A percentile compares a stretch with the other conserved stretches of the same genome.
phyloP scores from a whole-genome alignment of 2,797 vertebrate genomes.

The Notolepis coatsorum region DNA sequence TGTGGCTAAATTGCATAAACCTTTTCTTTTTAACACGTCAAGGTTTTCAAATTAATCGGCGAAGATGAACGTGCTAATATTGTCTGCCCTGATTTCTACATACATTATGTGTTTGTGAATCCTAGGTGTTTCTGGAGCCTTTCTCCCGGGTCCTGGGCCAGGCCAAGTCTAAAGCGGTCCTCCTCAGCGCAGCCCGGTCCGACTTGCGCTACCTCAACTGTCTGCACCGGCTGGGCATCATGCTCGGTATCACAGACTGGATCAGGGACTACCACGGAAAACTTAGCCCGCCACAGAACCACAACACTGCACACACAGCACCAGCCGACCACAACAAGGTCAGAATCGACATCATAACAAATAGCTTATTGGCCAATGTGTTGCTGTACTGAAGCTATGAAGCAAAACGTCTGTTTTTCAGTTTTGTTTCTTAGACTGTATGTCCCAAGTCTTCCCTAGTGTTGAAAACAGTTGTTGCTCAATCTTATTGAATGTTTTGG shows the following conservation, averaged over 20 bases:
- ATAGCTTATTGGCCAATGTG: background rate
- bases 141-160: conserved; percentile 81
- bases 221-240: conserved; percentile 81
- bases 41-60: too few species aligned
- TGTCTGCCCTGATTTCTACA: too few species aligned
- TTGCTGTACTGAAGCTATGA: background rate
- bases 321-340: conserved; percentile 51
- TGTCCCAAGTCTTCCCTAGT: too few species aligned
- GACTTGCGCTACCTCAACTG: conserved; percentile 70
- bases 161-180: conserved; percentile 78
- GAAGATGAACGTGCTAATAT: too few species aligned
- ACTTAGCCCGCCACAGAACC: conserved; percentile 50
- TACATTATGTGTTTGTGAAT: background rate
- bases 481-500: background rate
- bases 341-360: background rate
- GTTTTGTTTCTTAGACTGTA: too few species aligned
- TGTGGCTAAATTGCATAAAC: too few species aligned
- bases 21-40: too few species aligned
- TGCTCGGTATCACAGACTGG: conserved; percentile 84
- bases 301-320: background rate
- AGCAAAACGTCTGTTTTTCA: background rate
- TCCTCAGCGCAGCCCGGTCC: conserved; percentile 68
- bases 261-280: conserved; percentile 79
- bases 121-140: conserved; percentile 84
- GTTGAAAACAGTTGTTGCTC: background rate